These are phyloP conservation scores for Euphydryas editha DNA, from an alignment of 2,888 invertebrate genomes.

Conservation along the genomic window DNA sequence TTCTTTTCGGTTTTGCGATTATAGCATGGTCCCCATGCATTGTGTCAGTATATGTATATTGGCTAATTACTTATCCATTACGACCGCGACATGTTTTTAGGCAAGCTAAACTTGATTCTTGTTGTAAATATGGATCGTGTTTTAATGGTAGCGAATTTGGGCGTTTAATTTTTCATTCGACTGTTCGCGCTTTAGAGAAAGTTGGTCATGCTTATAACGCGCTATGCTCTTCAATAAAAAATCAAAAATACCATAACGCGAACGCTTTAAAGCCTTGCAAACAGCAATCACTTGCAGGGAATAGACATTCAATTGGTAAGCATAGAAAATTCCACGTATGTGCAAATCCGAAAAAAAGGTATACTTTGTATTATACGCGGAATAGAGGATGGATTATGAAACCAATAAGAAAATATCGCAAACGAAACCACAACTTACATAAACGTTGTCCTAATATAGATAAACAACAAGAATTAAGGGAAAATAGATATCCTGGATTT, in stretches of 20 bases:
- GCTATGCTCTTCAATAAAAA: constrained; percentile 14
- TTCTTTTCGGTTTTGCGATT: constrained; percentile 40
- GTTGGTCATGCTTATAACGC: constrained; percentile 7
- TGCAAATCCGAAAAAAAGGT: constrained; percentile 4
- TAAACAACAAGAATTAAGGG: background rate
- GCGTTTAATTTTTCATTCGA: constrained; percentile 7
- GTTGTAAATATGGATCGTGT: constrained; percentile 11
- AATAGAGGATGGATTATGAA: constrained; percentile 59
- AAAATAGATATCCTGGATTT: background rate
- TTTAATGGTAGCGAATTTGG: constrained; percentile 6
- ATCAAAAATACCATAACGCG: constrained; percentile 1
- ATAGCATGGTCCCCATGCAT: constrained; percentile 61
- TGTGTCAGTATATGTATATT: constrained; percentile 48
- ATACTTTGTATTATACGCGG: constrained; percentile 48
- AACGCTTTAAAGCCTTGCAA: constrained; percentile 5
- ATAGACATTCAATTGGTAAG: background rate
- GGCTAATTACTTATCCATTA: constrained; percentile 53
- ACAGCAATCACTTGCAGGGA: background rate
- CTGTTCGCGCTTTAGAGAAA: constrained; percentile 4
- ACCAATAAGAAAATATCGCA: constrained; percentile 40
- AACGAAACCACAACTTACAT: background rate
- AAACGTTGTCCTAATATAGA: background rate
- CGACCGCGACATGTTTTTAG: constrained; percentile 34
- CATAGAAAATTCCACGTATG: background rate
- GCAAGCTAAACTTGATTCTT: background rate